Percentiles rank a stretch among this genome's conserved stretches.
These are phyloP conservation scores for Nomada hirtipes DNA, from an alignment of 2,888 invertebrate species.

Conservation along the genomic window DNA sequence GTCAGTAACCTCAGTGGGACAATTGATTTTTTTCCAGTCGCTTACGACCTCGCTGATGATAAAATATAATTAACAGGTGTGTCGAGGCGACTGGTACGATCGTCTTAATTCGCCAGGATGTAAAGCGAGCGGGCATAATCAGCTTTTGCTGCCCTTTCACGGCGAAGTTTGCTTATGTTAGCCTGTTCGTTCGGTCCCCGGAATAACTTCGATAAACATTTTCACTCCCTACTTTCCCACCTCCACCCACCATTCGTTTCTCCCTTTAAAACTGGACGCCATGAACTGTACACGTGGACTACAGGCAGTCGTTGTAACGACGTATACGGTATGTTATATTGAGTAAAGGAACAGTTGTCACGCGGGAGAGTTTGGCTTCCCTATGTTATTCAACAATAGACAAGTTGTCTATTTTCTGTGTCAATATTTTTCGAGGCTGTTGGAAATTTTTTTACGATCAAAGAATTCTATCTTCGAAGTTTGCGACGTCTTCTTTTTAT, in stretches of 20 bases:
- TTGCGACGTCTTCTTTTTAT: no score
- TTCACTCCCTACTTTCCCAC: constrained; percentile 36
- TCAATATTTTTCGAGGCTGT: no score
- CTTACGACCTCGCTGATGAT: constrained; percentile 34
- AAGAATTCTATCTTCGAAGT: no score
- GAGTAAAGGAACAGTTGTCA: neutral
- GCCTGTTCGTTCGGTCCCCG: constrained; percentile 74
- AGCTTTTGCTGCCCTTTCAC: constrained; percentile 63
- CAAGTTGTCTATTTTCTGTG: no score
- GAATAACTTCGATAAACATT: constrained; percentile 82
- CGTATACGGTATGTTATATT: constrained; percentile 26
- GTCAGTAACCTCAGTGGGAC: neutral
- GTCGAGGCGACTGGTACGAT: constrained; percentile 24
- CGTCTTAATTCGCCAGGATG: constrained; percentile 61
- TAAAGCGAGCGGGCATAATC: constrained; percentile 65
- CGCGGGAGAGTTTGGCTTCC: neutral
- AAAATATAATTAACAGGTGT: constrained; percentile 54
- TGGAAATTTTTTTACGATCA: no score
- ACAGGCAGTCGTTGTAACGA: constrained; percentile 33
- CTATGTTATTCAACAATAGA: no score
- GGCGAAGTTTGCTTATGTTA: constrained; percentile 75
- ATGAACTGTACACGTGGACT: constrained; percentile 54
- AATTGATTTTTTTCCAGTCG: constrained; percentile 11
- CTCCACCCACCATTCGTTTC: constrained; percentile 9
- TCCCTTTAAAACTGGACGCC: constrained; percentile 40